A percentile compares a stretch with the other conserved stretches of the same genome.
phyloP scores from a whole-genome alignment of 2,888 invertebrate genomes.

The Neelides folsomi region DNA sequence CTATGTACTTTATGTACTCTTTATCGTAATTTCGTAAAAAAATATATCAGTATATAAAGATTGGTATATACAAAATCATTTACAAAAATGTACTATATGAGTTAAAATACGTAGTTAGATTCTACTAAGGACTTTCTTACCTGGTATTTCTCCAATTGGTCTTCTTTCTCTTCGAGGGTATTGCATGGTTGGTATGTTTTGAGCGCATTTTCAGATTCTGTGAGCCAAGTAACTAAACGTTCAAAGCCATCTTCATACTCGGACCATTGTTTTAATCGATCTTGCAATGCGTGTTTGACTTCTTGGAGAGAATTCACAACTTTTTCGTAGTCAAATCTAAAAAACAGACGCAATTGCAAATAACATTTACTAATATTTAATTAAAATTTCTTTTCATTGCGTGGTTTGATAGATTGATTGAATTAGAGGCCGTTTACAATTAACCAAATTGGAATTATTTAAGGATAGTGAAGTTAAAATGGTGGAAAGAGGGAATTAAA shows the following conservation, averaged over 20 bases:
- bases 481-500: no score
- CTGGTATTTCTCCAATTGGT: slow-evolving; percentile 80
- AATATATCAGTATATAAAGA: no score
- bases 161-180: slow-evolving; percentile 76
- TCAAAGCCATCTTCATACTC: slow-evolving; percentile 79
- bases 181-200: slow-evolving; percentile 73
- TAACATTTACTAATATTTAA: neutral
- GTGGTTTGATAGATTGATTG: no score
- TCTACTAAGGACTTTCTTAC: no score
- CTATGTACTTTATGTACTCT: no score
- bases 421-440: no score
- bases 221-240: slow-evolving; percentile 66
- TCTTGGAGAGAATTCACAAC: slow-evolving; percentile 63
- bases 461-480: no score
- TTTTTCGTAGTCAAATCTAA: slow-evolving; percentile 66
- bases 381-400: neutral
- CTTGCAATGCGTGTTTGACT: slow-evolving; percentile 63
- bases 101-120: no score
- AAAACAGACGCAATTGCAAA: neutral
- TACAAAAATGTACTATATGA: no score
- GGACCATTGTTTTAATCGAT: slow-evolving; percentile 75
- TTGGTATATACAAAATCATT: no score
- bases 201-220: slow-evolving; percentile 69
- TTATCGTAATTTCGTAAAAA: no score
- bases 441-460: no score